Evolutionary conservation across 2,797 vertebrate species (phyloP).

Genomic region (Nannoperca australis): DNA sequence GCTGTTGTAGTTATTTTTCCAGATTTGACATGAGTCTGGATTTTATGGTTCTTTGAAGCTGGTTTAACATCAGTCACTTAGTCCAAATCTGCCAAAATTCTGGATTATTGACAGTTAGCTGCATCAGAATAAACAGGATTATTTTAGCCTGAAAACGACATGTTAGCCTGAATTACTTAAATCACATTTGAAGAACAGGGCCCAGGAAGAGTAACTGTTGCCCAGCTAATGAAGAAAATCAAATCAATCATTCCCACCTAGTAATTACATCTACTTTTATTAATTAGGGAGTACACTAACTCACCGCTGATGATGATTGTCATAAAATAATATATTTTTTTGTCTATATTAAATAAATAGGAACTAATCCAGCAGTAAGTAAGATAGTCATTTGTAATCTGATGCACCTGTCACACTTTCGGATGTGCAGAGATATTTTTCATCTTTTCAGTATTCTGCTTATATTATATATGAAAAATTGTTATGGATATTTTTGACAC

Average conservation of each 20-base stretch:
- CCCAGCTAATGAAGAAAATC: not conserved
- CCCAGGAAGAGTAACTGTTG: no score
- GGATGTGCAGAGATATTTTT: not conserved
- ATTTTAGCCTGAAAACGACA: no score
- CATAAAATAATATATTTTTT: not conserved
- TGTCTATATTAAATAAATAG: not conserved
- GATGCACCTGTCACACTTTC: not conserved
- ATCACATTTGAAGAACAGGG: no score
- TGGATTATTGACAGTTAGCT: no score
- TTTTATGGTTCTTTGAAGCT: no score
- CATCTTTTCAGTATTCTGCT: not conserved
- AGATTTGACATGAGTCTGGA: no score
- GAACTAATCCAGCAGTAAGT: not conserved
- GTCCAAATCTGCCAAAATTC: no score
- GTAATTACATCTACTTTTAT: not conserved
- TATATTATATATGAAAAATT: no score
- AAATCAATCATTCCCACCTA: not conserved
- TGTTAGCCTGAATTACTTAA: no score
- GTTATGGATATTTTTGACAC: not conserved
- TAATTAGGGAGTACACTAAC: not conserved
- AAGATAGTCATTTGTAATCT: not conserved
- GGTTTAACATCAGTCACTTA: no score
- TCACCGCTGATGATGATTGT: not conserved
- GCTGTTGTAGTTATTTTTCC: no score
- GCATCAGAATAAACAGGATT: no score